Base-by-base conservation (phyloP, 2,888 invertebrate species). In the Caenorhabditis afra region DNA sequence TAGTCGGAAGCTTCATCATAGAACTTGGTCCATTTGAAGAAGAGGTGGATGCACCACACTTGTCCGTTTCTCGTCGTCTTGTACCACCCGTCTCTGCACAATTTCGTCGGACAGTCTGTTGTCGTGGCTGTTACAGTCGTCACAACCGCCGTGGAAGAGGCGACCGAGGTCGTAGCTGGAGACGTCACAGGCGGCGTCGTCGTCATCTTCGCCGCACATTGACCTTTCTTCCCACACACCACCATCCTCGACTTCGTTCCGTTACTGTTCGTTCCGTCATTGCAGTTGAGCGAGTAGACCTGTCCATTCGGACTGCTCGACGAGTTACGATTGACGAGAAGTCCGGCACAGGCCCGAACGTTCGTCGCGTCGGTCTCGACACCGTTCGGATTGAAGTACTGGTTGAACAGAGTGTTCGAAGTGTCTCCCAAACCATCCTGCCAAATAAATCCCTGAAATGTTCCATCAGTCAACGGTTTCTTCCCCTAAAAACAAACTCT, bases 11-110 rank as follows among this genome's bases (percentile, higher is more conserved):
- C 64, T 10, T 73, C 73, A 41, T 39, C 16, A 23, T 64, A 64
- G 39, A 18, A 41, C 10, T 45, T 39, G 11, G 64, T 58, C 20
- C 64, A 73, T 11, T 64, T 64, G 64, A 73, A 73, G 55, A 73
- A 64, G 2, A 41, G 16, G 16, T 52, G 57, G 11, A 73, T 14
- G 37, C 73, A 73, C 64, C 64, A 73, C 0, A 73, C 64, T 45
- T 50, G 12, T 35, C 73, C 73, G 18, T 73, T 52, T 35, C 73
- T 20, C n/a, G 52, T 0, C 0, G 64, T 58, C 35, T 57, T 45
- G 29, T 64, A 52, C 58, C 64, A 73, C 16, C 73, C 73, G 23
- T 50, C 41, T 22, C 41, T 39, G 39, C 73, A 73, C 5, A 73
- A 64, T 57, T 73, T 73, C 2, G 35, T 44, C 3, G 73, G 73